A percentile compares a stretch with the other conserved stretches of the same genome.
Conservation (phyloP, 2,797 vertebrate species). For the Alectoris magna region DNA sequence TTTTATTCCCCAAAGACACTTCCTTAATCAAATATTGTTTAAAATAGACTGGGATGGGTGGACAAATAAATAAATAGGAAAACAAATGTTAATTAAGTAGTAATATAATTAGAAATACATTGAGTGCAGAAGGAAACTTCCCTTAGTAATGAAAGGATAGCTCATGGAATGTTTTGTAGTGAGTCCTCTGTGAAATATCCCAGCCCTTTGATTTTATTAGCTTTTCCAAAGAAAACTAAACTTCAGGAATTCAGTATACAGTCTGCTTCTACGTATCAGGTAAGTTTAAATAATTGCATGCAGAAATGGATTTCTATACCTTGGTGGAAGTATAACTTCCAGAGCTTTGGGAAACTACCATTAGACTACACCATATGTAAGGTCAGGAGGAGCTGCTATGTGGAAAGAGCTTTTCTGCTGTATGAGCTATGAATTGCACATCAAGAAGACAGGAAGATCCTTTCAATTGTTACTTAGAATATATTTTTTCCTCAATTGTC, state of each 20-base stretch:
- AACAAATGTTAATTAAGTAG: not conserved
- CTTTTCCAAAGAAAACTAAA: not conserved
- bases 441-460: not conserved
- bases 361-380: not conserved
- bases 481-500: not conserved
- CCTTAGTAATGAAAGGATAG: not conserved
- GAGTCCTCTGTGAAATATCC: accelerated
- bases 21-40: not conserved
- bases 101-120: not conserved
- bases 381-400: not conserved
- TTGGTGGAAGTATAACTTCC: not conserved
- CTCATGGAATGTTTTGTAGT: not conserved
- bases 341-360: not conserved
- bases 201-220: not conserved
- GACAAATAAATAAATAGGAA: not conserved
- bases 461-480: not conserved
- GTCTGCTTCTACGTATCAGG: not conserved
- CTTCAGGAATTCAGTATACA: accelerated
- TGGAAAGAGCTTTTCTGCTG: not conserved
- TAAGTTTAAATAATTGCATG: not conserved
- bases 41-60: not conserved
- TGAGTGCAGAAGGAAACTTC: accelerated
- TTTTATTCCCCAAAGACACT: not conserved
- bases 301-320: not conserved
- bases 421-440: not conserved